Percentiles rank a stretch among this genome's conserved stretches.
Conservation (phyloP, 2,797 vertebrate genomes). For the Neostethus bicornis region DNA sequence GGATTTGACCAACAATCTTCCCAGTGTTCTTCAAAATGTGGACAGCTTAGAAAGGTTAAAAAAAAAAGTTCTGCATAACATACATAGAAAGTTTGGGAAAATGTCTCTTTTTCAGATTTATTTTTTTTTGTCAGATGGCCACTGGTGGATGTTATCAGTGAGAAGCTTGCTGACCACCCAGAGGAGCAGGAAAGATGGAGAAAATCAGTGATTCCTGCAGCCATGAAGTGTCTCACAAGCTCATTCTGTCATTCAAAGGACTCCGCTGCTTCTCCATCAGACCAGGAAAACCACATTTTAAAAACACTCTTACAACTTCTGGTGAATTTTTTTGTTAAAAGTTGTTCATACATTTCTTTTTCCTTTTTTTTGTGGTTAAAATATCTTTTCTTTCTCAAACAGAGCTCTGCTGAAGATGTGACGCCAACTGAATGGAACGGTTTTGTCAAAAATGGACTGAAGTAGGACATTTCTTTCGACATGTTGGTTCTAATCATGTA, state of each 20-base stretch:
- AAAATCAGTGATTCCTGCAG: conserved; percentile 76
- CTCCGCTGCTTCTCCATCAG: conserved; percentile 43
- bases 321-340: conserved; percentile 67
- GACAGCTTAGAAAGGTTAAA: conserved; percentile 79
- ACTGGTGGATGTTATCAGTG: conserved; percentile 83
- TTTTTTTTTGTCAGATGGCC: conserved; percentile 82
- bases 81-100: background rate
- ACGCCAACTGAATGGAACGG: conserved; percentile 85
- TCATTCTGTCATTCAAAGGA: conserved; percentile 77
- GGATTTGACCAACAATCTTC: conserved; percentile 75
- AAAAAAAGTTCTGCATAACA: accelerated
- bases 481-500: background rate
- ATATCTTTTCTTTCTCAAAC: conserved; percentile 8
- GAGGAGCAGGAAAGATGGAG: conserved; percentile 81
- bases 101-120: no score
- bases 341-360: background rate
- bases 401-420: conserved; percentile 78
- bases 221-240: conserved; percentile 79
- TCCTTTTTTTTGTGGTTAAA: background rate
- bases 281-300: conserved; percentile 81
- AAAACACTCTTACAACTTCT: conserved; percentile 79
- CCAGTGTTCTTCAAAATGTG: conserved; percentile 74
- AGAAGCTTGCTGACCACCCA: conserved; percentile 69
- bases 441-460: conserved; percentile 91
- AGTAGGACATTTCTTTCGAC: conserved; percentile 75